phyloP scores from a whole-genome alignment of 2,888 invertebrate genomes.

The Heliconius hortense region DNA sequence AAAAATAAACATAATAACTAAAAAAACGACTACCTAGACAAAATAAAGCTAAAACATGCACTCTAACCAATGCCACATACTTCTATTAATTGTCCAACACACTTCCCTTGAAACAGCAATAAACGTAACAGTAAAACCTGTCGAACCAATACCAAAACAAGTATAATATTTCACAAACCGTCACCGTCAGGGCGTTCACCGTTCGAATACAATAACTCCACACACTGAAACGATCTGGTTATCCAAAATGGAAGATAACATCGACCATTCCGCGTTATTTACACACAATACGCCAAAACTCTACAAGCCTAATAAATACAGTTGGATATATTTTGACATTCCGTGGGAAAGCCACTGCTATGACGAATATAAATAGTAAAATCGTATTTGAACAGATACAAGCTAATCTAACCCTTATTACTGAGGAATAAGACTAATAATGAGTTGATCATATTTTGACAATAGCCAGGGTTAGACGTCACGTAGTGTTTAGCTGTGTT shows the following conservation, averaged over 20 bases:
- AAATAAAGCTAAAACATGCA: not conserved
- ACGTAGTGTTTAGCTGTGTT: conserved; percentile 41
- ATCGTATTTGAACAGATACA: conserved; percentile 8
- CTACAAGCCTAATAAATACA: conserved; percentile 60
- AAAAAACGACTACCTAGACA: not conserved
- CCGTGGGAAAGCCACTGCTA: conserved; percentile 60
- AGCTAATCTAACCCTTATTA: conserved; percentile 12
- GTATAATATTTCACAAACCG: conserved; percentile 44
- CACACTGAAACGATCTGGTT: conserved; percentile 50
- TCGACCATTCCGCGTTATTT: conserved; percentile 62
- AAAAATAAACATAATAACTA: too few relatives aligned
- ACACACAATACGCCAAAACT: conserved; percentile 57
- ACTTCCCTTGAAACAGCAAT: conserved; percentile 3
- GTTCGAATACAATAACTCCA: conserved; percentile 64
- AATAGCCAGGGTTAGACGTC: conserved; percentile 36
- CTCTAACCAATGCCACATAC: not conserved
- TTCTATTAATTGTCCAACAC: not conserved
- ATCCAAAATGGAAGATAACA: conserved; percentile 59
- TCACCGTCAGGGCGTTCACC: conserved; percentile 46
- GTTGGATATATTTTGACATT: conserved; percentile 66
- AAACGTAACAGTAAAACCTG: conserved; percentile 12
- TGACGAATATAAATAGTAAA: conserved; percentile 34
- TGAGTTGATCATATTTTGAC: not conserved
- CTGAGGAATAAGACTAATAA: conserved; percentile 3
- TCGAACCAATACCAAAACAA: conserved; percentile 31